Base-by-base conservation (phyloP, 2,888 invertebrate genomes). In the Andrena minutula region DNA sequence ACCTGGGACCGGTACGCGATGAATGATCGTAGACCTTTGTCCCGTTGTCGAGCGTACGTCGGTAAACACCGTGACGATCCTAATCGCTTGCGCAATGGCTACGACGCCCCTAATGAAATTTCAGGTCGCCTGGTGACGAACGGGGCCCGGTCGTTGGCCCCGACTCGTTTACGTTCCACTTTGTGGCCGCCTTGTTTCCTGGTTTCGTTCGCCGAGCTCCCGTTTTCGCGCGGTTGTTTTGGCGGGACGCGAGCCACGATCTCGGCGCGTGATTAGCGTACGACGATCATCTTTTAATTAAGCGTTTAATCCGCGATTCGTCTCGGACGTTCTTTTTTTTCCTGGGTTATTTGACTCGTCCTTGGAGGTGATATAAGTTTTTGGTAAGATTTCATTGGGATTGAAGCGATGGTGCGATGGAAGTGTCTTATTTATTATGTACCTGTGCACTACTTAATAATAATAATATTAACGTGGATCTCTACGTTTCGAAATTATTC, bases 51-150 rank as follows among this genome's bases (percentile, higher is more conserved):
- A 20, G 63, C 64, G 49, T 32, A 26, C n/a, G 73, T 61, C 51
- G 70, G 71, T 71, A 77, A 79, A 79, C 79, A 79, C 71, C 78
- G 60, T 77, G 79, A 78, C 79, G 79, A 78, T 80, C 78, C 72
- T 80, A 66, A 79, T 82, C 80, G 77, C 78, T 84, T 86, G 86
- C 84, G 83, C 79, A 86, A 86, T 76, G 76, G 64, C 66, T 75
- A 56, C 71, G 71, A 79, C 87, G 90, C 85, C 88, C 90, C 87
- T 89, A 91, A 90, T 91, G 88, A 91, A 90, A 89, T 88, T 91
- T 86, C 73, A 89, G 88, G 86, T 87, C 86, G 86, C 82, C 81
- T 72, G 75, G 78, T 80, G 81, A 61, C 75, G 71, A 66, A 56
- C 56, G 72, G 63, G 41, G 7, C n/a, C 83, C 80, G 91, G 90